Conservation (phyloP, 2,888 invertebrate genomes). For the Drosophila mayaguana region DNA sequence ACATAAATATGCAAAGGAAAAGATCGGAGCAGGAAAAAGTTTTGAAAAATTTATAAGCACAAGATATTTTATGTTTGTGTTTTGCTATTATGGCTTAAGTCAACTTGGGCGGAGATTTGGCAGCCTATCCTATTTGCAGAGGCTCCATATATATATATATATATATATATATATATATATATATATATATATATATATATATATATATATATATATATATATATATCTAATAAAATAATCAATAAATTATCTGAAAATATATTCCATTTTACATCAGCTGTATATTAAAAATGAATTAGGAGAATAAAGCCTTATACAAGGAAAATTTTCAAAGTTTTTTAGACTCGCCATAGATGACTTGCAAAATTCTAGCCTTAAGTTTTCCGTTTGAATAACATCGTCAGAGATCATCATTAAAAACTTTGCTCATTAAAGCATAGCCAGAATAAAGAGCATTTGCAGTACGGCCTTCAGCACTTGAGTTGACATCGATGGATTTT, state of each 20-base stretch:
- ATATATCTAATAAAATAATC: too few relatives aligned
- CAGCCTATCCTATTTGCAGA: background rate
- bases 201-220: too few relatives aligned
- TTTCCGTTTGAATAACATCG: background rate
- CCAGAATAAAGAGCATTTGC: constrained; percentile 9
- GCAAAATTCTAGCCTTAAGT: background rate
- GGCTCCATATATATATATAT: too few relatives aligned
- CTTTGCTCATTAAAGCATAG: background rate
- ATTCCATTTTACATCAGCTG: background rate
- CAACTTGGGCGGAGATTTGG: background rate
- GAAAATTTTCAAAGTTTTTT: too few relatives aligned
- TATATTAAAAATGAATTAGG: too few relatives aligned
- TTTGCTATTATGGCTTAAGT: too few relatives aligned
- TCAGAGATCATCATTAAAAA: background rate
- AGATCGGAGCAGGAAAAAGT: too few relatives aligned
- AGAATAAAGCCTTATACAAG: too few relatives aligned
- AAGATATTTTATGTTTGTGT: background rate
- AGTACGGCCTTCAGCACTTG: background rate
- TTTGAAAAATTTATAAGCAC: background rate
- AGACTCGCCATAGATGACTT: background rate
- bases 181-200: too few relatives aligned
- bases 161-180: too few relatives aligned
- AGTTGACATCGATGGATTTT: constrained; percentile 16
- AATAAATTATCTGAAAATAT: background rate
- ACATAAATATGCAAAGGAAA: too few relatives aligned